Evolutionary conservation across 2,113 vertebrate species (phyloP), one percentile per base, ranked within the genome.

Genomic region (Rafetus swinhoei): DNA sequence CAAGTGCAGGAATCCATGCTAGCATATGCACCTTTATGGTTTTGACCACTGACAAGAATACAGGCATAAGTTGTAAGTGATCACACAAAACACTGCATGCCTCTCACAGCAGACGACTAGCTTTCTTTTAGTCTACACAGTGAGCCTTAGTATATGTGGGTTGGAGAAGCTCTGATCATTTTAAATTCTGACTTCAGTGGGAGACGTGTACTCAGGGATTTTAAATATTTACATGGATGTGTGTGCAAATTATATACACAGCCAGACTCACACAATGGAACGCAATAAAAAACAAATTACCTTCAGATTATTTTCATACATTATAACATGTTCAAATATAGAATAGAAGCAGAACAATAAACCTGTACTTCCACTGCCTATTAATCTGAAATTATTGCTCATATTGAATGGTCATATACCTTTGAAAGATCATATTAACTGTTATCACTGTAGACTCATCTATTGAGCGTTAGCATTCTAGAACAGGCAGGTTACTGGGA

Each of bases 361-460:
- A 35, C 35, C 35, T 24, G 45, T 19, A 72, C 18, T 35, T 72
- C 65, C 65, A 35, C 65, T 19, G 65, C 59, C 59, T 60, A 60
- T 27, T 60, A 14, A 60, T 14, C 59, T 91, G 84, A 88, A 82
- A 24, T 91, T 94, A 86, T 89, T 83, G 32, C 27, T 93, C 60
- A 27, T 18, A 88, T 94, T 90, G 90, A 87, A 77, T 86, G 45
- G 76, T 62, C 84, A 92, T 90, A 80, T 86, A 88, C 65, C 79
- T 53, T 91, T 60, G 81, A 86, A 95, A 69, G 50, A 84, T 82
- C 81, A 85, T 79, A 89, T 79, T 80, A 35, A 39, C 77, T 7
- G 92, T 14, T 90, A 14, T 92, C 84, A 88, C 89, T 86, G 0
- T 72, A 72, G 85, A 92, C 93, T 19, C 90, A 19, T 5, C 12